These are phyloP conservation scores for Diabrotica virgifera DNA, from an alignment of 1,140 invertebrate genomes.

Conservation along the genomic window DNA sequence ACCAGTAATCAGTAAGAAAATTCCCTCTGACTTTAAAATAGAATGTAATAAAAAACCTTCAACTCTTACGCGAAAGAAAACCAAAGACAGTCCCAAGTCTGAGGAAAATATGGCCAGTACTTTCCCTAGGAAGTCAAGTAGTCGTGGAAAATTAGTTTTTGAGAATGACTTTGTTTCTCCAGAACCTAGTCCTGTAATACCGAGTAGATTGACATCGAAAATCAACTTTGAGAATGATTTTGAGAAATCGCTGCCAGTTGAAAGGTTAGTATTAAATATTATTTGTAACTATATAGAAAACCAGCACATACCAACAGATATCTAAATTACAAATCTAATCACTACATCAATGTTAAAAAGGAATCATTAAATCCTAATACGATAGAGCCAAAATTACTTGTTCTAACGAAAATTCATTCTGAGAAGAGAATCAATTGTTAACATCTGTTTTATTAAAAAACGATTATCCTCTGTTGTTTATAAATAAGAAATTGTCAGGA, in stretches of 20 bases:
- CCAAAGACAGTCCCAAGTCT: conserved; percentile 39
- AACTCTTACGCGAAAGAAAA: conserved; percentile 32
- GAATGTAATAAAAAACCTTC: conserved; percentile 35
- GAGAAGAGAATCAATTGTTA: too few relatives aligned
- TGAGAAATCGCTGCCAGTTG: conserved; percentile 18
- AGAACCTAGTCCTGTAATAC: conserved; percentile 33
- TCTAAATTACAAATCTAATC: too few relatives aligned
- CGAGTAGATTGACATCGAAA: conserved; percentile 18
- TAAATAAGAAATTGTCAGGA: too few relatives aligned
- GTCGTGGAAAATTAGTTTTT: conserved; percentile 57
- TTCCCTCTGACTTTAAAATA: conserved; percentile 23
- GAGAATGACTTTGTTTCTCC: conserved; percentile 64
- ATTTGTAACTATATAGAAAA: too few relatives aligned
- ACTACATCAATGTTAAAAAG: too few relatives aligned
- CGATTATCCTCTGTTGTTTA: too few relatives aligned
- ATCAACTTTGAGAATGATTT: conserved; percentile 42
- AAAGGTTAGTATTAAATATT: conserved; percentile 12
- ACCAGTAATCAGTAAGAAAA: conserved; percentile 26
- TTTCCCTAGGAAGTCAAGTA: conserved; percentile 37
- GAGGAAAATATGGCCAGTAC: conserved; percentile 35
- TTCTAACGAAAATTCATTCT: too few relatives aligned
- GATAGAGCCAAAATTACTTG: too few relatives aligned
- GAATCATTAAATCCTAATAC: too few relatives aligned
- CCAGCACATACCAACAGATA: too few relatives aligned
- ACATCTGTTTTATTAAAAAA: too few relatives aligned